Evolutionary conservation across 2,888 invertebrate genomes (phyloP).

Genomic region (Itoplectis maculator): DNA sequence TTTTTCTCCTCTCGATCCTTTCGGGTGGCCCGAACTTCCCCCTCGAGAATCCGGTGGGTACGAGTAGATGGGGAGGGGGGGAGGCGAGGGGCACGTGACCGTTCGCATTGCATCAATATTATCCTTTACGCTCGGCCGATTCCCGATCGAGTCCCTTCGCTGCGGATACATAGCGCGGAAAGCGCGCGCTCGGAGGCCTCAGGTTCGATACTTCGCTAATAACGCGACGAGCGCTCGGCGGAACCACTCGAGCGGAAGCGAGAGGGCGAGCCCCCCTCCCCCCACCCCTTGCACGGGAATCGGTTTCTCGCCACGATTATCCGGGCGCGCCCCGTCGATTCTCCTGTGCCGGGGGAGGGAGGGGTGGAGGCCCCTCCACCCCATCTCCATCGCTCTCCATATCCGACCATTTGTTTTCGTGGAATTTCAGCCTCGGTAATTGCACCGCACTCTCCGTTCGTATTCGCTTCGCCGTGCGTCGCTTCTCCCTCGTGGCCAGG

Average conservation of each 20-base stretch:
- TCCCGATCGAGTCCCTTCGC: conserved; percentile 69
- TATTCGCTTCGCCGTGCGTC: background rate
- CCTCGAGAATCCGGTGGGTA: conserved; percentile 50
- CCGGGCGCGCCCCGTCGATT: conserved; percentile 1
- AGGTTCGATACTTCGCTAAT: conserved; percentile 24
- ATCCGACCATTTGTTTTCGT: conserved; percentile 28
- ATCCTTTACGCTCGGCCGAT: conserved; percentile 72
- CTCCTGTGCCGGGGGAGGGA: too few species aligned
- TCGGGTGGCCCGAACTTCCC: conserved; percentile 47
- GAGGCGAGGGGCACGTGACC: conserved; percentile 51
- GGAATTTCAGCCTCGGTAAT: conserved; percentile 37
- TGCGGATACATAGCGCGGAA: conserved; percentile 9
- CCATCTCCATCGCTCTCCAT: too few species aligned
- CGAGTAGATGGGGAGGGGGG: conserved; percentile 5
- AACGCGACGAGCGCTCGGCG: conserved; percentile 24
- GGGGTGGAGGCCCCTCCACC: background rate
- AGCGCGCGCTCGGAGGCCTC: conserved; percentile 10
- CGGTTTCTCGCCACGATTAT: conserved; percentile 60
- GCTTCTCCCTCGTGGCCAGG: background rate
- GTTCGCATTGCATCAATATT: conserved; percentile 71
- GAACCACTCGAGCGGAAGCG: conserved; percentile 69
- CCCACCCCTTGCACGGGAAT: conserved; percentile 28
- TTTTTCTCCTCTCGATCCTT: conserved; percentile 39
- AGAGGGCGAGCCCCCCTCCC: conserved; percentile 51
- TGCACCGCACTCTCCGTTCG: background rate